Conservation (phyloP, 2,797 vertebrate species). For the Acanthurus tractus region DNA sequence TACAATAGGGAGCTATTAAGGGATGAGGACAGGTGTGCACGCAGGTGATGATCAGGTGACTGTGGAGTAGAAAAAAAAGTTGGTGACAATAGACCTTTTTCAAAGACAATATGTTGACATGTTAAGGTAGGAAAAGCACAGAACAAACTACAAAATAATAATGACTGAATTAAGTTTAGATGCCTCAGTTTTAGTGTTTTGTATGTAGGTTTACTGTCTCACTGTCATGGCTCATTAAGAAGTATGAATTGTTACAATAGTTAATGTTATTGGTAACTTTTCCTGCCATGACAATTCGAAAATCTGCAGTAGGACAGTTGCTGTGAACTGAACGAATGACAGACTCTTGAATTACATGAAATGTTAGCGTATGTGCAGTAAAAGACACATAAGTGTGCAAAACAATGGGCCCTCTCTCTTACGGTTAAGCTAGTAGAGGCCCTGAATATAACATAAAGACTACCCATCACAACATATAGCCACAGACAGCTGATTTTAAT, state of each 20-base stretch:
- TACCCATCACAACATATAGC: neutral
- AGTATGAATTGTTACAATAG: neutral
- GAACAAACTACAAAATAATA: neutral
- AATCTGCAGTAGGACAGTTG: too few relatives aligned
- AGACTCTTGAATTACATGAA: neutral
- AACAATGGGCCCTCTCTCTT: neutral
- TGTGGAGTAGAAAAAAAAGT: neutral
- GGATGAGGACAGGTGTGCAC: slow-evolving; percentile 21
- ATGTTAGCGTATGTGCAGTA: neutral
- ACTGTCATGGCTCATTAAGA: neutral
- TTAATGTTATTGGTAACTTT: neutral
- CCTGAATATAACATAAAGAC: neutral
- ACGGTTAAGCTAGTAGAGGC: neutral
- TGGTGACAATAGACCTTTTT: slow-evolving; percentile 1
- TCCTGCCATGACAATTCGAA: neutral
- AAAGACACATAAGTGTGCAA: neutral
- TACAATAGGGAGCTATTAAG: neutral
- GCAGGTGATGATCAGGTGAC: slow-evolving; percentile 22
- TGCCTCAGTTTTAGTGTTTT: neutral
- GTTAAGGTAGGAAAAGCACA: neutral
- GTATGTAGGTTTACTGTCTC: neutral
- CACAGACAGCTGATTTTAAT: slow-evolving; percentile 31
- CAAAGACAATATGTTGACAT: neutral
- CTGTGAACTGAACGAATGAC: neutral
- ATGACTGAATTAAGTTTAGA: neutral